These are phyloP conservation scores for Archilochus colubris DNA, from an alignment of 2,113 vertebrate genomes.

Conservation along the genomic window DNA sequence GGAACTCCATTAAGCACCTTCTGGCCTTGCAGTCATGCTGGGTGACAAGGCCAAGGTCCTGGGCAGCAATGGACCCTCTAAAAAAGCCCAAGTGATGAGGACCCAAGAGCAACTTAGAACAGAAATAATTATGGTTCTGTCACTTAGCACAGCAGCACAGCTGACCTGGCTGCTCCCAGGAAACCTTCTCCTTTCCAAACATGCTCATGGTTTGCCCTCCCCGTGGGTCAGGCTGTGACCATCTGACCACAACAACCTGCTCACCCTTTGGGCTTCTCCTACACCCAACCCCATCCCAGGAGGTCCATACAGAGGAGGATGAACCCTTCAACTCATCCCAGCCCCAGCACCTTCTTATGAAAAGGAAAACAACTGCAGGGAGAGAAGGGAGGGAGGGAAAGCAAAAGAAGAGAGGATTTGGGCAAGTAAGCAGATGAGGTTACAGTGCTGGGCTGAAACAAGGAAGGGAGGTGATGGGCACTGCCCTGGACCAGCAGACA, in stretches of 20 bases:
- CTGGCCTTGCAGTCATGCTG: background rate
- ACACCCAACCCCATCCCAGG: background rate
- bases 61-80: background rate
- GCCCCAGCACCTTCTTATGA: rapidly evolving
- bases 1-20: background rate
- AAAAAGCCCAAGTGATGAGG: background rate
- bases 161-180: background rate
- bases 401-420: background rate
- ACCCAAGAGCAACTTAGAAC: background rate
- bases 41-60: background rate
- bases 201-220: rapidly evolving
- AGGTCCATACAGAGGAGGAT: rapidly evolving
- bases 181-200: background rate
- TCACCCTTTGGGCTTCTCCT: background rate
- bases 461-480: background rate
- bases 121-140: background rate
- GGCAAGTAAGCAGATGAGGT: background rate
- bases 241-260: background rate
- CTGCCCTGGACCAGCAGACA: background rate
- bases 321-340: background rate
- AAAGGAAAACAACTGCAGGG: background rate
- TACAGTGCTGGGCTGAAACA: rapidly evolving
- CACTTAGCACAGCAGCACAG: background rate
- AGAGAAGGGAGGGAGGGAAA: background rate
- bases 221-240: background rate